Base-by-base conservation (phyloP, 2,113 vertebrate species). In the Madoqua kirkii region DNA sequence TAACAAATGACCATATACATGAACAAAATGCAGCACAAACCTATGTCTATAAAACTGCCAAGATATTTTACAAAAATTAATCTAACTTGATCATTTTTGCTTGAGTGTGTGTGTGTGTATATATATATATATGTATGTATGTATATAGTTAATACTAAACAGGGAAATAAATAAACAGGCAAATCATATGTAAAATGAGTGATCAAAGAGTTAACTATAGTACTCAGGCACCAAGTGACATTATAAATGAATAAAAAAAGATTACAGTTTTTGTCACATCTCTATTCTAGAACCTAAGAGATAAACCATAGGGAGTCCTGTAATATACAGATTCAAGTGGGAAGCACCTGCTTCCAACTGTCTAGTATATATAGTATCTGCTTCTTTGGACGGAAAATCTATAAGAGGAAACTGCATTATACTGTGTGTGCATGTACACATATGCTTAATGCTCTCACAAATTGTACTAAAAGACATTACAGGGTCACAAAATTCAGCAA, bases 341-440 rank as follows among this genome's bases (percentile, higher is more conserved):
- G 40, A 97, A 96, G 60, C 85, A 95, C 55, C 50, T 92, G 92
- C 89, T 84, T 94, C 89, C 94, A 96, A 84, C 71, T 93, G 60
- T 89, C 92, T 91, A 25, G 14, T 57, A 71, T 71, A 74, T 62
- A 67, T 4, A 91, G 29, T 95, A 95, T 57, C 67, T 95, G 64
- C 57, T 92, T 87, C 36, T 79, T 95, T 89, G 78, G 43, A 11
- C 85, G 19, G 60, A 93, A 96, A 96, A 91, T n/a, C 48, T 90
- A 31, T 93, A 59, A 96, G 17, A 97, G 87, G 84, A 93, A 97
- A 89, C 11, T 45, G 33, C 59, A 96, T 57, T 93, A 92, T 91
- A 90, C 7, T n/a, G 29, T 36, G 6, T 43, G 29, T 67, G 19
- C 21, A 81, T 8, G 36, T 45, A 76, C 36, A 14, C 36, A 83